A percentile compares a stretch with the other conserved stretches of the same genome.
Evolutionary conservation across 2,797 vertebrate genomes (phyloP).

Genomic region (Diglossa cyanea): DNA sequence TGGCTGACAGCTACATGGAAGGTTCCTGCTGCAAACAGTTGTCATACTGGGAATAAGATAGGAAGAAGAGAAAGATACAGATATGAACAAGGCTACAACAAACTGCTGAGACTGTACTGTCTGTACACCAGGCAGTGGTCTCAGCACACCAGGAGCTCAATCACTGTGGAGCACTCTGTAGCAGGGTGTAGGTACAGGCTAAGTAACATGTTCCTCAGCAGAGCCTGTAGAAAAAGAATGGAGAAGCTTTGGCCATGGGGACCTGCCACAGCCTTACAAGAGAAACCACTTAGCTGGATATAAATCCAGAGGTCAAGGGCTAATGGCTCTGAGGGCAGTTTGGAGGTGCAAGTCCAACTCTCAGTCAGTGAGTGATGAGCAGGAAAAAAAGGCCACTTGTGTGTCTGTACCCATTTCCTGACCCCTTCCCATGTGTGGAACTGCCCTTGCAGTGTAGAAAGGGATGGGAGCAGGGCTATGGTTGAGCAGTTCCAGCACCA

Average conservation of each 20-base stretch:
- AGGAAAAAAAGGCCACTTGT: background rate
- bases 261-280: background rate
- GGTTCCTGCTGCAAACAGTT: background rate
- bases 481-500: background rate
- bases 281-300: background rate
- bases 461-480: accelerated
- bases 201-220: background rate
- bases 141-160: background rate
- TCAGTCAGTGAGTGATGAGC: background rate
- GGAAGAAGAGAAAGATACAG: background rate
- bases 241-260: background rate
- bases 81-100: background rate
- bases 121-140: background rate
- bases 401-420: background rate
- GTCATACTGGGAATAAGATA: background rate
- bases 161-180: background rate
- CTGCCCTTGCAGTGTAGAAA: background rate
- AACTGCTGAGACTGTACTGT: background rate
- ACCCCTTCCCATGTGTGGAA: background rate
- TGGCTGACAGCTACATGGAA: background rate
- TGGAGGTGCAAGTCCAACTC: background rate
- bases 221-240: background rate
- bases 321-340: background rate
- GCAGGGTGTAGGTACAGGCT: background rate
- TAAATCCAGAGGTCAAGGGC: background rate